Percentiles rank a stretch among this genome's conserved stretches.
phyloP scores from a whole-genome alignment of 2,113 vertebrate species.

The human (Homo sapiens) region GRCh38 chr2:119181501-119182000 shows the following conservation, averaged over 20 bases:
- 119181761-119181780: neutral
- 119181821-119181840: neutral
- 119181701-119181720: neutral
- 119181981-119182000: constrained; percentile 86
- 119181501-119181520: neutral
- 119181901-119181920: neutral
- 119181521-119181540: neutral
- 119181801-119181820: neutral
- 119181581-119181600: too few species aligned
- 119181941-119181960: constrained; percentile 74
- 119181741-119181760: neutral
- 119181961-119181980: constrained; percentile 81
- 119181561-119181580: neutral
- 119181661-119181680: fast-evolving
- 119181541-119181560: neutral
- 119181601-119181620: fast-evolving
- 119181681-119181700: fast-evolving
- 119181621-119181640: neutral
- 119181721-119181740: neutral
- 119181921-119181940: constrained; percentile 64
- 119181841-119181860: neutral
- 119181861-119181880: neutral
- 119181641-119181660: neutral
- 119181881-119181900: neutral
- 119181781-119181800: neutral